These are phyloP conservation scores for Drosophila bocqueti DNA, from an alignment of 1,140 invertebrate genomes.

Conservation along the genomic window DNA sequence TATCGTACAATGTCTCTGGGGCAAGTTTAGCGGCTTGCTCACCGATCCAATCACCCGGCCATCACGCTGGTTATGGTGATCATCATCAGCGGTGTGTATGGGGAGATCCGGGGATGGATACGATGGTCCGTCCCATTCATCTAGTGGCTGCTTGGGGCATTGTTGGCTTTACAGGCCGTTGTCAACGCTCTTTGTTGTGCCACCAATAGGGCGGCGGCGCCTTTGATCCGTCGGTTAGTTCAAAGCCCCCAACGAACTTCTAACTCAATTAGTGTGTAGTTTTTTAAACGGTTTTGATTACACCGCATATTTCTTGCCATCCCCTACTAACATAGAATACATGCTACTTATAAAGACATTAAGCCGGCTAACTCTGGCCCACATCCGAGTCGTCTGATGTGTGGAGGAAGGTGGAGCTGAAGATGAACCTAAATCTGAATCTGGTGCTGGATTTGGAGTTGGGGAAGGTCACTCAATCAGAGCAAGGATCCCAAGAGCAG, in stretches of 20 bases:
- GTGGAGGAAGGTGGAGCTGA: slow-evolving; percentile 12
- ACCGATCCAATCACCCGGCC: slow-evolving; percentile 38
- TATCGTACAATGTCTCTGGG: slow-evolving; percentile 70
- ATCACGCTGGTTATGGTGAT: slow-evolving; percentile 50
- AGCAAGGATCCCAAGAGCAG: slow-evolving; percentile 41
- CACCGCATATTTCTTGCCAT: slow-evolving; percentile 63
- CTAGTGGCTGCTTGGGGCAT: slow-evolving; percentile 58
- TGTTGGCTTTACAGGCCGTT: slow-evolving; percentile 79
- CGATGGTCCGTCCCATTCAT: slow-evolving; percentile 41
- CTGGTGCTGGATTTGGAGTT: neutral
- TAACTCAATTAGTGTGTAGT: slow-evolving; percentile 81
- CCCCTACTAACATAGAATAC: slow-evolving; percentile 27
- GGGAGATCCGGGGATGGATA: slow-evolving; percentile 8
- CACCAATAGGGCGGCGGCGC: slow-evolving; percentile 69
- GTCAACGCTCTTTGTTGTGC: slow-evolving; percentile 82
- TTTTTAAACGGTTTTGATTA: slow-evolving; percentile 84
- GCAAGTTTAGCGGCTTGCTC: slow-evolving; percentile 72
- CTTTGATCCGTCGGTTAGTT: slow-evolving; percentile 74
- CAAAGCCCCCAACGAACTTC: slow-evolving; percentile 73
- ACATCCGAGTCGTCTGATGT: slow-evolving; percentile 37
- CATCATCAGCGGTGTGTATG: slow-evolving; percentile 36
- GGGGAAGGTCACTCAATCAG: slow-evolving; percentile 76
- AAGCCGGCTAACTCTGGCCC: slow-evolving; percentile 64
- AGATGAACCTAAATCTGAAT: neutral
- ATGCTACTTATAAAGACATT: slow-evolving; percentile 80